Conservation (phyloP, 2,797 vertebrate species). For the Helarctos malayanus region DNA sequence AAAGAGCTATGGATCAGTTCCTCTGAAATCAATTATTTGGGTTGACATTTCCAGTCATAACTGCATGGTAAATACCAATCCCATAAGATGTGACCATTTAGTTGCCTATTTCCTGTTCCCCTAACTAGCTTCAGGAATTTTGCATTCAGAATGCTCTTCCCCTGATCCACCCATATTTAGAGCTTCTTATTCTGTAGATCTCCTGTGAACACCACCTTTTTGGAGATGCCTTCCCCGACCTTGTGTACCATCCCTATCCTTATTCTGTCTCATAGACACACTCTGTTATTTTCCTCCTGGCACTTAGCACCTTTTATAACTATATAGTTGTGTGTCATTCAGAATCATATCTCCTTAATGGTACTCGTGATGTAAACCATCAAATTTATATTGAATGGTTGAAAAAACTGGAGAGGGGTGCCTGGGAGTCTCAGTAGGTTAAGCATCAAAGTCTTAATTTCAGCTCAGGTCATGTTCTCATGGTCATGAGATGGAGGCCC, state of each 20-base stretch:
- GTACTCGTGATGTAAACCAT: neutral
- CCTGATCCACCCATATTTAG: neutral
- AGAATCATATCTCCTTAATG: neutral
- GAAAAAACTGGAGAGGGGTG: neutral
- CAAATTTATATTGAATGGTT: neutral
- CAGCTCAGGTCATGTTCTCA: neutral
- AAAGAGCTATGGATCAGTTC: neutral
- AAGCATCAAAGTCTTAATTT: neutral
- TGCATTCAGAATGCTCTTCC: neutral
- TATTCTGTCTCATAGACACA: neutral
- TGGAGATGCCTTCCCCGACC: neutral
- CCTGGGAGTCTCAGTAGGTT: neutral
- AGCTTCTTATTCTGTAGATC: neutral
- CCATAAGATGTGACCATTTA: neutral
- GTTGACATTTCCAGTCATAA: neutral
- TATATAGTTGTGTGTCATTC: neutral
- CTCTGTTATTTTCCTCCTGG: neutral
- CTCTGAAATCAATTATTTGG: neutral
- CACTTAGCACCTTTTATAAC: neutral
- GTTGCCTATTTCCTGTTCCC: neutral
- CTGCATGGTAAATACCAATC: neutral
- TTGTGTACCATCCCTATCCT: neutral
- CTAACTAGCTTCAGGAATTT: neutral
- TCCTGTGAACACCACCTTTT: neutral
- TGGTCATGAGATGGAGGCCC: neutral